Evolutionary conservation across 2,888 invertebrate species (phyloP), one percentile per base, ranked within the genome.

Genomic region (Drosophila paramelanica): DNA sequence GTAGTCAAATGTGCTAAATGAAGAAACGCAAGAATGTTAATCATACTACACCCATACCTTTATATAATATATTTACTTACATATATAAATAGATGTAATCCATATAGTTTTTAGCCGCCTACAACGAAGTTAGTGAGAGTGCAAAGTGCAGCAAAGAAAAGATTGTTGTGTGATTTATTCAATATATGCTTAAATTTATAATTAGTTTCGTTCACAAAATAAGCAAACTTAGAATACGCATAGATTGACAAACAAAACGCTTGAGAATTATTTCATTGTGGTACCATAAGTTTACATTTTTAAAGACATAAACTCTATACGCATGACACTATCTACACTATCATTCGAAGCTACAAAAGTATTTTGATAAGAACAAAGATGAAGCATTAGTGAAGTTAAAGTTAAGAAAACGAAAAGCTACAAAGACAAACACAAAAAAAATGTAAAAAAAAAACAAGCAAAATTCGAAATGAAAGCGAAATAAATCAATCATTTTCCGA

Each of bases 1-100:
- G 74, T 85, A 73, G 83, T 70, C 65, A 80, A 86, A 79, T 88
- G 83, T 83, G 82, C 82, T 83, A 83, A 83, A 83, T 66, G 61
- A 80, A 58, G 53, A 49, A 70, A 68, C 55, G 59, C 66, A 60
- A 65, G 77, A 77, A 68, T 82, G 86, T 82, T 77, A 68, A 56
- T 71, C 87, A 67, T 77, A 77, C 67, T 57, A 56, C 43, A 77
- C 64, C 55, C 52, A 57, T 17, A 70, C 53, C 51, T 38, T 52
- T 41, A 27, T 57, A 64, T 53, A 77, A 46, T 77, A 59, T 64
- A 61, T 56, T 73, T 80, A 78, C 61, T 70, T 81, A 86, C 70
- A 82, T 67, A 68, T 65, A 68, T 61, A 59, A 60, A 46, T 67
- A 57, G 68, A 46, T 46, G 7, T 73, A 67, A 55, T 50, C 50